Evolutionary conservation across 2,113 vertebrate species (phyloP), one percentile per base, ranked within the genome.

Genomic region (Gorsachius goisagi): DNA sequence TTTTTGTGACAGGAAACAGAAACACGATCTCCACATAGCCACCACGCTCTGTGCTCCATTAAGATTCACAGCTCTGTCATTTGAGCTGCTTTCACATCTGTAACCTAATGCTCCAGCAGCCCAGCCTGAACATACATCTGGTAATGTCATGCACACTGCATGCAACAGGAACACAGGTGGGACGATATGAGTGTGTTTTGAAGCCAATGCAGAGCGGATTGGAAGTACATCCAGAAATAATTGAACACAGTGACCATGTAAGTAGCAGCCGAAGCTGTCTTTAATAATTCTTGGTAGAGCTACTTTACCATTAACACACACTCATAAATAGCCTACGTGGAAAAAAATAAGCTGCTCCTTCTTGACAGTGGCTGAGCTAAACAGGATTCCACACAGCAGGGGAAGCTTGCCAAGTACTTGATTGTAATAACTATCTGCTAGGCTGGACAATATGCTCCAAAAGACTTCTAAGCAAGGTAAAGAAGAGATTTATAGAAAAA

Each of bases 231-330:
- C 52, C 56, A 92, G 47, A 84, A 87, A 74, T 58, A 91, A 73
- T 0, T 45, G 15, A 88, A 66, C 24, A 37, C n/a, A 47, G 67
- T 41, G 68, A 93, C 71, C 33, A 39, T 45, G 47, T 53, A 63
- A 76, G 64, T 33, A 63, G 52, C 64, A 89, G 53, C 49, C 15
- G 6, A 88, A 89, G 39, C 27, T 39, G 67, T 76, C 82, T 73
- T 64, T 64, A 84, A 90, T 90, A 92, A 92, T 44, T 95, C 85
- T 86, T 68, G 58, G 86, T 75, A 89, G 82, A 97, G 66, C 60
- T 94, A 94, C 92, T 89, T 95, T 45, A 75, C 62, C 41, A 88
- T 78, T 93, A 92, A 76, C 15, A 82, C 59, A 91, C 90, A 90
- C 84, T 80, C 85, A 71, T 84, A 90, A 94, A 84, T 6, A 92